A percentile compares a stretch with the other conserved stretches of the same genome.
Evolutionary conservation across 2,797 vertebrate genomes (phyloP).

Genomic region (Steatocranus sp.): DNA sequence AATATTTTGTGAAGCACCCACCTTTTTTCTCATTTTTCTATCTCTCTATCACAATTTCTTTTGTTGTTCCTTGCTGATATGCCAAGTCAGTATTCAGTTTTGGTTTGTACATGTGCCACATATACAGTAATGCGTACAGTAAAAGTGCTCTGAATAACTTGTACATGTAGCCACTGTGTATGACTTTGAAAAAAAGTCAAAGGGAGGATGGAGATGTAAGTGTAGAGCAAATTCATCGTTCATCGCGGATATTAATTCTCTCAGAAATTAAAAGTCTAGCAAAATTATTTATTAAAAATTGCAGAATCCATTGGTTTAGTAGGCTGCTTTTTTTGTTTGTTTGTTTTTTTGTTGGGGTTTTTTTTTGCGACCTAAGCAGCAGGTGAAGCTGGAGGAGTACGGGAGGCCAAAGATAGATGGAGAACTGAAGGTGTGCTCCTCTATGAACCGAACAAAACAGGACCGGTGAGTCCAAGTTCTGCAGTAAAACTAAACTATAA

Average conservation of each 20-base stretch:
- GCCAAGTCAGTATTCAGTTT: background rate
- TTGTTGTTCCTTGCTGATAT: background rate
- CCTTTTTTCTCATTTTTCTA: background rate
- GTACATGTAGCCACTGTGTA: background rate
- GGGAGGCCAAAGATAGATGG: constrained; percentile 97
- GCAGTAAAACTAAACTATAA: background rate
- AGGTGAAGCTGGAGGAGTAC: constrained; percentile 93
- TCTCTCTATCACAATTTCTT: background rate
- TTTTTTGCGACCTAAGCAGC: constrained; percentile 74
- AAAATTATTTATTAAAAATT: background rate
- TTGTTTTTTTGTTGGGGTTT: background rate
- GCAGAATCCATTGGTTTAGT: constrained; percentile 5
- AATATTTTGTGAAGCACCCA: background rate
- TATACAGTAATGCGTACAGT: background rate
- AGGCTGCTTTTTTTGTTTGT: background rate
- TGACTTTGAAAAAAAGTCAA: background rate
- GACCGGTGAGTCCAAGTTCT: constrained; percentile 81
- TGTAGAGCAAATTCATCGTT: background rate
- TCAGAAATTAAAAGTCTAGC: background rate
- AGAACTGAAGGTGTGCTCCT: constrained; percentile 94
- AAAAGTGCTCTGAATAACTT: background rate
- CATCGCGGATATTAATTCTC: background rate
- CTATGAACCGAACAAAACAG: constrained; percentile 94
- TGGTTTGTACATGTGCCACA: background rate
- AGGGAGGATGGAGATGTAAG: background rate